phyloP scores from a whole-genome alignment of 2,888 invertebrate species.

The Lasioglossum zephyrum region DNA sequence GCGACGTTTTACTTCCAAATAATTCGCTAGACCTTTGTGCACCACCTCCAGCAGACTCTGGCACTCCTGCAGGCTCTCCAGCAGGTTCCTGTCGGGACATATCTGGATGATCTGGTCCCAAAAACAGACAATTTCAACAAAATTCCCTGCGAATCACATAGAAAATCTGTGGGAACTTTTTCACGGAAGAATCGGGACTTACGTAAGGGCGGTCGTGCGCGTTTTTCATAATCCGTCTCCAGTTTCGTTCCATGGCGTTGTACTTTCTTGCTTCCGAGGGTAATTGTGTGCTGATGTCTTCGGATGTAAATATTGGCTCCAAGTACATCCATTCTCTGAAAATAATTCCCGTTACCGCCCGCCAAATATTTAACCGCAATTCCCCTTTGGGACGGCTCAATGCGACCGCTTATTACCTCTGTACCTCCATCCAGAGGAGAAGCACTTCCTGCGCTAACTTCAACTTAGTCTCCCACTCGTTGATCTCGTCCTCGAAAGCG shows the following conservation, averaged over 20 bases:
- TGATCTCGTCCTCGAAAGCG: slow-evolving; percentile 90
- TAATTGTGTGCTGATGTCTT: slow-evolving; percentile 91
- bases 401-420: slow-evolving; percentile 85
- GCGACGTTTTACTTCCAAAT: slow-evolving; percentile 91
- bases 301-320: slow-evolving; percentile 93
- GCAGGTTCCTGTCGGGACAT: slow-evolving; percentile 88
- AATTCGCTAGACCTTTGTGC: slow-evolving; percentile 90
- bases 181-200: neutral
- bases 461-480: slow-evolving; percentile 90
- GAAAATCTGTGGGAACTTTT: neutral
- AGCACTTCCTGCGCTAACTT: slow-evolving; percentile 88
- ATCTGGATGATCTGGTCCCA: slow-evolving; percentile 87
- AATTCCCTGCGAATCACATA: neutral
- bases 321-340: slow-evolving; percentile 92
- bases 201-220: slow-evolving; percentile 87
- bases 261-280: slow-evolving; percentile 92
- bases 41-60: slow-evolving; percentile 90
- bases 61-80: slow-evolving; percentile 90
- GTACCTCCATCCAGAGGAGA: slow-evolving; percentile 90
- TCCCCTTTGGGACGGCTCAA: neutral
- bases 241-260: slow-evolving; percentile 91
- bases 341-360: neutral
- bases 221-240: slow-evolving; percentile 91
- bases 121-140: neutral
- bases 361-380: neutral